phyloP scores from a whole-genome alignment of 2,888 invertebrate genomes.

The Ganaspis brasiliensis region DNA sequence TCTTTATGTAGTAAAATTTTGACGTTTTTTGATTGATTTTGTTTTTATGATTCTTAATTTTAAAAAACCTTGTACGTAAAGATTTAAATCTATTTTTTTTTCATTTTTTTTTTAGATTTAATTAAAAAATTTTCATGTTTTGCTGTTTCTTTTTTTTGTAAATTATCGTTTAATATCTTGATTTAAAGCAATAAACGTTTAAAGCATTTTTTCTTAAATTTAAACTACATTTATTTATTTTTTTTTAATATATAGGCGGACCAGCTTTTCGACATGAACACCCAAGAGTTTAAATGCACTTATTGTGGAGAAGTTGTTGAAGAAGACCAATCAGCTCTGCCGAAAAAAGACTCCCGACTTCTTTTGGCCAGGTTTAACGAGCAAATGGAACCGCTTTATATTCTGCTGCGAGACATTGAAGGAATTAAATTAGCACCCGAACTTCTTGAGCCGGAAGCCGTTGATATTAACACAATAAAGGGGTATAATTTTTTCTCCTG shows the following conservation, averaged over 20 bases:
- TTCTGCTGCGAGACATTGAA: constrained; percentile 93
- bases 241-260: constrained; percentile 85
- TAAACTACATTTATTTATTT: too few species aligned
- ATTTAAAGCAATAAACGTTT: too few species aligned
- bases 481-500: constrained; percentile 81
- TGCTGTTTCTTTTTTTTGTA: too few species aligned
- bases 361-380: constrained; percentile 96
- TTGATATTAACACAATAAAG: constrained; percentile 92
- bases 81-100: too few species aligned
- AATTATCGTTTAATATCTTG: too few species aligned
- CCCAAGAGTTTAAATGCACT: constrained; percentile 94
- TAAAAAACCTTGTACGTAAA: too few species aligned
- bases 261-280: constrained; percentile 92
- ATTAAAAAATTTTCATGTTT: too few species aligned
- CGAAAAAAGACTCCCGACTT: constrained; percentile 95
- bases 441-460: constrained; percentile 96
- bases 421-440: constrained; percentile 96
- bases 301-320: constrained; percentile 94
- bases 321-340: constrained; percentile 96
- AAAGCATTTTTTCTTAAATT: too few species aligned
- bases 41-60: too few species aligned
- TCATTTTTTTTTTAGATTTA: too few species aligned
- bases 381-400: constrained; percentile 95
- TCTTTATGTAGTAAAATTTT: too few species aligned
- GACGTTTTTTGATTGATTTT: too few species aligned